Percentiles rank a stretch among this genome's conserved stretches.
phyloP scores from a whole-genome alignment of 2,888 invertebrate genomes.

The Polyommatus icarus region DNA sequence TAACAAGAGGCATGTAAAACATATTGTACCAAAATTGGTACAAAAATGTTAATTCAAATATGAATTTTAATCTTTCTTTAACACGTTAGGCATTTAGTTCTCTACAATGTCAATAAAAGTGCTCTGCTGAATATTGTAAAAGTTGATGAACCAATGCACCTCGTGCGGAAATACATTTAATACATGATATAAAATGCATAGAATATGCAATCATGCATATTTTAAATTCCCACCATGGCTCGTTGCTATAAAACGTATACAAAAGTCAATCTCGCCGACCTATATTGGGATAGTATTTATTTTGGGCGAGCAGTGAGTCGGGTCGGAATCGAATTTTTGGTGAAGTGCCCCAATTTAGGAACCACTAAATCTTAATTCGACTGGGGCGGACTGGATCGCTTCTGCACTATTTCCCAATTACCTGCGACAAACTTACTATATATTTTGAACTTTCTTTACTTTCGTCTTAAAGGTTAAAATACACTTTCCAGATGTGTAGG shows the following conservation, averaged over 20 bases:
- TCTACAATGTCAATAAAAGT: background rate
- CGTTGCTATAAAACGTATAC: slow-evolving; percentile 25
- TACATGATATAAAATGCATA: slow-evolving; percentile 30
- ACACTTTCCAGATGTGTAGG: background rate
- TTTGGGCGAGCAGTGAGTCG: slow-evolving; percentile 35
- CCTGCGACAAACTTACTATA: slow-evolving; percentile 11
- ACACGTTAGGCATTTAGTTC: slow-evolving; percentile 4
- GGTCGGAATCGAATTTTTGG: slow-evolving; percentile 33
- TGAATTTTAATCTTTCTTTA: background rate
- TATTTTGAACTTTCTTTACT: background rate
- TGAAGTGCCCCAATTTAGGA: slow-evolving; percentile 49
- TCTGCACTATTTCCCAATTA: slow-evolving; percentile 31
- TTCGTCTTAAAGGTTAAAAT: background rate
- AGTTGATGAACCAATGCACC: background rate
- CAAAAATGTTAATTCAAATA: slow-evolving; percentile 4
- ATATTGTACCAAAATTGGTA: background rate
- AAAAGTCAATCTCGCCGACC: slow-evolving; percentile 31
- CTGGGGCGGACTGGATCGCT: slow-evolving; percentile 41
- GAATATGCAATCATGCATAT: slow-evolving; percentile 31
- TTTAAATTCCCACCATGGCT: slow-evolving; percentile 22
- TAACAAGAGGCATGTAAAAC: background rate
- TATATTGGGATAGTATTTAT: slow-evolving; percentile 32
- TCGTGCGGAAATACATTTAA: slow-evolving; percentile 7
- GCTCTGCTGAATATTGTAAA: slow-evolving; percentile 14
- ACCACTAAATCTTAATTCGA: slow-evolving; percentile 55